Evolutionary conservation across 2,888 invertebrate genomes (phyloP).

Genomic region (Iselma pallidipennis): DNA sequence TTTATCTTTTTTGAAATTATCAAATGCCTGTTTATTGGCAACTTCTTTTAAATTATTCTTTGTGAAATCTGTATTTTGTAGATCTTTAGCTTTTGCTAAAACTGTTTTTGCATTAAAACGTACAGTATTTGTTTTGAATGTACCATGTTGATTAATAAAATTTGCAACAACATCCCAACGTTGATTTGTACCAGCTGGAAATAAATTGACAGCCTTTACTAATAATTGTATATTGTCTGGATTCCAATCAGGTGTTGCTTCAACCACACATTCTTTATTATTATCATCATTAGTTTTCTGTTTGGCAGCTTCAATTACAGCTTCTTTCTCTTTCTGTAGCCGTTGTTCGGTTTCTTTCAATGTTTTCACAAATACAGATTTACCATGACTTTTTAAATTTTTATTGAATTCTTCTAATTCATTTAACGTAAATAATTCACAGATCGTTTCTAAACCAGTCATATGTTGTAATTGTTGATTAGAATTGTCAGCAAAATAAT

Average conservation of each 20-base stretch:
- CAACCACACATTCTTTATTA: conserved; percentile 44
- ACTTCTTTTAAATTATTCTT: conserved; percentile 83
- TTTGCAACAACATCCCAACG: conserved; percentile 86
- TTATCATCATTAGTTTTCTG: conserved; percentile 58
- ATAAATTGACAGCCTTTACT: conserved; percentile 96
- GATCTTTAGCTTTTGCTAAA: conserved; percentile 91
- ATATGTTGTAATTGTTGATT: conserved; percentile 79
- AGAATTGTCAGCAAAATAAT: conserved; percentile 76
- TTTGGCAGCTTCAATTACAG: conserved; percentile 60
- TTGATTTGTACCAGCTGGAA: conserved; percentile 95
- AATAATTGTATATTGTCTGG: conserved; percentile 84
- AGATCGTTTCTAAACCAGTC: conserved; percentile 90
- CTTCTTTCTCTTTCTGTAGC: conserved; percentile 76
- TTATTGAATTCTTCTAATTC: conserved; percentile 80
- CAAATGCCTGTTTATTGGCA: conserved; percentile 89
- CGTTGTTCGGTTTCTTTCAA: conserved; percentile 74
- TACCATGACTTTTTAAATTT: conserved; percentile 67
- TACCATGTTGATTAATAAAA: conserved; percentile 89
- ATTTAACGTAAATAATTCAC: conserved; percentile 73
- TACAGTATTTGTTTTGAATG: conserved; percentile 62
- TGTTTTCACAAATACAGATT: conserved; percentile 68
- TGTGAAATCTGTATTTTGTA: conserved; percentile 87
- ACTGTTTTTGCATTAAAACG: conserved; percentile 87
- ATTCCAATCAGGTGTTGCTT: conserved; percentile 72
- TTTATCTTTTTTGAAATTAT: conserved; percentile 87